Conservation (phyloP, 30 jellyfish, hydroid and myxozoan species). For the Haliclystus octoradiatus region DNA sequence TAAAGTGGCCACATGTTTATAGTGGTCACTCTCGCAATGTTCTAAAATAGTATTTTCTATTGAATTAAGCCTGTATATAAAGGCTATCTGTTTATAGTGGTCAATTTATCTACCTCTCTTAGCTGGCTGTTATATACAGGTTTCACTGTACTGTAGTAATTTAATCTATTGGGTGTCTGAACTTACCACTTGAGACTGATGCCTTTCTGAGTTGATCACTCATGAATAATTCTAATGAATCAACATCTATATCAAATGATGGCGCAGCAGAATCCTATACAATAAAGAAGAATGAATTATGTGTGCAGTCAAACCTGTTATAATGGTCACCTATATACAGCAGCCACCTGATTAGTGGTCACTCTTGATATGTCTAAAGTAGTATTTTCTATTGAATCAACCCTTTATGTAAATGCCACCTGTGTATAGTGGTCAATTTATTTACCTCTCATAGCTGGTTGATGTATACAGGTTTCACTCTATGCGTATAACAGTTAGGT, state of each 20-base stretch:
- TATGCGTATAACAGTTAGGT: no score
- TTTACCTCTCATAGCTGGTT: no score
- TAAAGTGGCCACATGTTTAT: neutral
- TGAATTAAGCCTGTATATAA: neutral
- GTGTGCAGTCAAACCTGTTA: no score
- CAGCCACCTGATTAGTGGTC: no score
- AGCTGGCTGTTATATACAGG: neutral
- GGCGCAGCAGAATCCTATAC: neutral
- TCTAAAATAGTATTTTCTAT: neutral
- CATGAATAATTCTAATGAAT: conserved; percentile 36
- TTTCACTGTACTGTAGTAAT: conserved; percentile 12
- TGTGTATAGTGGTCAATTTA: no score
- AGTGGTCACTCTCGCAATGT: neutral
- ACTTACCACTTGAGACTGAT: conserved; percentile 41
- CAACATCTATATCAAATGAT: conserved; percentile 18
- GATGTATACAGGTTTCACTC: no score
- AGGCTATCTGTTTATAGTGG: neutral
- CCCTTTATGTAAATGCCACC: no score
- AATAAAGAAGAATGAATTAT: neutral
- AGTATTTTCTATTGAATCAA: no score
- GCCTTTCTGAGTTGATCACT: conserved; percentile 46
- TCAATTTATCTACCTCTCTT: neutral
- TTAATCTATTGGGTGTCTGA: conserved; percentile 31
- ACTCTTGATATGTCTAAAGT: no score
- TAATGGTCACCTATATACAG: no score